phyloP scores from a whole-genome alignment of 1,140 invertebrate genomes.

The Nomia melanderi region DNA sequence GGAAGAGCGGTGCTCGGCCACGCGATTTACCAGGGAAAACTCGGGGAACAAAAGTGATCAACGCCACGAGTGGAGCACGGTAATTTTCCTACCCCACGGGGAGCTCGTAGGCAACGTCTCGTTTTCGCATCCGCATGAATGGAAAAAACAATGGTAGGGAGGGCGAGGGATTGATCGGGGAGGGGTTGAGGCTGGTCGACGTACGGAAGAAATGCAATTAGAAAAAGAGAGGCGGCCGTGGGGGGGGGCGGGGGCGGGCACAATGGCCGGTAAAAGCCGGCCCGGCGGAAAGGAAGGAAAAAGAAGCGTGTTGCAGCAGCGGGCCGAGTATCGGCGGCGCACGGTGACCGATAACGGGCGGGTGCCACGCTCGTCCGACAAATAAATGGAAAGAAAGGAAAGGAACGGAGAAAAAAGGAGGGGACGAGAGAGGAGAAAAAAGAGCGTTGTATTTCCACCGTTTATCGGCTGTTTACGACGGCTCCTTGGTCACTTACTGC shows the following conservation, averaged over 20 bases:
- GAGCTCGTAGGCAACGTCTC: background rate
- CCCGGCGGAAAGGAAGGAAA: background rate
- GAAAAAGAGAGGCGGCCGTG: constrained; percentile 23
- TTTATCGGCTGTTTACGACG: constrained; percentile 66
- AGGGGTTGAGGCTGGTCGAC: constrained; percentile 13
- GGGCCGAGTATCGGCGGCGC: background rate
- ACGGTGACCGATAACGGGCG: constrained; percentile 52
- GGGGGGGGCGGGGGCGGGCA: background rate
- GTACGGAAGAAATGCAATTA: constrained; percentile 49
- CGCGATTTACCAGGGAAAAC: background rate
- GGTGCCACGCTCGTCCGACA: constrained; percentile 25
- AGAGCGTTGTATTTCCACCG: constrained; percentile 54
- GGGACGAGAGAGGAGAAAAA: constrained; percentile 33
- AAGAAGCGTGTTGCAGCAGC: background rate
- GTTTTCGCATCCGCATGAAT: constrained; percentile 33
- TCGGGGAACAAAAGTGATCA: constrained; percentile 1
- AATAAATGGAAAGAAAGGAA: too few relatives aligned
- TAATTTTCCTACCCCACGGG: constrained; percentile 37
- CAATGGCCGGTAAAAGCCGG: constrained; percentile 9
- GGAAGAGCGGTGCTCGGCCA: background rate
- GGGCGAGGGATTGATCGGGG: constrained; percentile 27
- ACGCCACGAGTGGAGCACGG: background rate
- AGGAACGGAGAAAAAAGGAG: too few relatives aligned
- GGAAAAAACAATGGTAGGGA: constrained; percentile 25
- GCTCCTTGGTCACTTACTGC: constrained; percentile 57